Evolutionary conservation across 2,797 vertebrate species (phyloP), one percentile per base, ranked within the genome.

Genomic region (Petrocephalus schoutedeni): DNA sequence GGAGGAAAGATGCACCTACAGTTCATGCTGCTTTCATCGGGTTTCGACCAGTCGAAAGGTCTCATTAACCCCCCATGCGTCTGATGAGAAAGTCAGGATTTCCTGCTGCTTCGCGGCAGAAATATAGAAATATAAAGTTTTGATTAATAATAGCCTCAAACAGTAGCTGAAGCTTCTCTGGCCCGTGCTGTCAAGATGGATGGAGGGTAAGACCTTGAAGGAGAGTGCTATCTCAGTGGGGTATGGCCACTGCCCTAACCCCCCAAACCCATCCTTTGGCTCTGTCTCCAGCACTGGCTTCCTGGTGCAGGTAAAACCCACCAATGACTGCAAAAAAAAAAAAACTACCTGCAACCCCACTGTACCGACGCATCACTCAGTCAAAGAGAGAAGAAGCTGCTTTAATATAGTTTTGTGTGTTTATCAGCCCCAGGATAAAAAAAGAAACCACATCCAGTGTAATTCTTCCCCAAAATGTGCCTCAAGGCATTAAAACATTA

Each of bases 11-110:
- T 86, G 28, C 19, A 59, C 51, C 3, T 86, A 19, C 4, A 84
- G 90, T 49, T 74, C 87, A 89, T 90, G 86, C 87, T 90, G 88
- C 88, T 90, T 91, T 91, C 89, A 92, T 89, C 84, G 6, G 21
- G n/a, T 36, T 64, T 84, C 21, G 58, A 53, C 80, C 45, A 61
- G 36, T 45, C 7, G 12, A 59, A 58, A 58, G 56, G 54, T 49
- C 71, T 77, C 71, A 49, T 49, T 77, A n/a, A 41, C 36, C 36
- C 19, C 41, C 32, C 64, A 71, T 71, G 64, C 36, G n/a, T 77
- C 7, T 49, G 71, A n/a, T 85, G 21, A 54, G 45, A 54, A 71
- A 54, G 71, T 71, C 45, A 49, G 45, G 14, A 19, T 3, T 23
- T 56, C 16, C 36, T 82, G 53, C 53, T 41, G 49, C 32, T 77